Conservation (phyloP, 2,888 invertebrate species). For the Brachypalpus laphriformis region DNA sequence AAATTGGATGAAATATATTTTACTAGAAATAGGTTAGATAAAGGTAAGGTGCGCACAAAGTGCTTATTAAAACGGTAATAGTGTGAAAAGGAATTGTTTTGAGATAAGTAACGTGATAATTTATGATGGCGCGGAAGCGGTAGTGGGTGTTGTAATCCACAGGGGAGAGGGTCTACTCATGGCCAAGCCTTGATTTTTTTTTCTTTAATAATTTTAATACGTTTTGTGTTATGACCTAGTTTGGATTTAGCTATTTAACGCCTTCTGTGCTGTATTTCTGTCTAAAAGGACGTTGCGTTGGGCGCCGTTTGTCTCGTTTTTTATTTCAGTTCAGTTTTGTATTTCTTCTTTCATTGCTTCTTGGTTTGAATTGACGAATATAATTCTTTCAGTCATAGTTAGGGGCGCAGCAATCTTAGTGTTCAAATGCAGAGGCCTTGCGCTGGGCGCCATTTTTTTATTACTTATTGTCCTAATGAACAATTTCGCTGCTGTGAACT, state of each 20-base stretch:
- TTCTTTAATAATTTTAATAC: conserved; percentile 22
- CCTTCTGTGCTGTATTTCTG: neutral
- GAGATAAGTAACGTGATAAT: conserved; percentile 45
- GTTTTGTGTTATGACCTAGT: neutral
- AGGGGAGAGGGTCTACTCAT: neutral
- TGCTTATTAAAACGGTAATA: conserved; percentile 37
- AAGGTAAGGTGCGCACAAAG: neutral
- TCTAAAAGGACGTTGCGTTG: neutral
- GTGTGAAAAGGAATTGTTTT: conserved; percentile 23
- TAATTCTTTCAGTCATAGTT: too few relatives aligned
- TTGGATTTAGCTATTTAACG: neutral
- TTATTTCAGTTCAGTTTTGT: too few relatives aligned
- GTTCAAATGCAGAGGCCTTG: too few relatives aligned
- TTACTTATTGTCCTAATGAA: too few relatives aligned
- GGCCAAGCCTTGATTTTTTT: conserved; percentile 37
- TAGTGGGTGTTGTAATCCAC: conserved; percentile 19
- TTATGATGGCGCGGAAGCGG: conserved; percentile 21
- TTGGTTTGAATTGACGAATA: too few relatives aligned
- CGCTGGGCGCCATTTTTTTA: too few relatives aligned
- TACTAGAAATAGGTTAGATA: conserved; percentile 30
- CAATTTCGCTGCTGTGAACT: too few relatives aligned
- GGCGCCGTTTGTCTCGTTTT: neutral
- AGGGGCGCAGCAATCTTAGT: too few relatives aligned
- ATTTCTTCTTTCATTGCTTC: too few relatives aligned
- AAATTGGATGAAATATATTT: conserved; percentile 51